These are phyloP conservation scores for Ameiurus melas DNA, from an alignment of 2,113 vertebrate genomes.

Conservation along the genomic window DNA sequence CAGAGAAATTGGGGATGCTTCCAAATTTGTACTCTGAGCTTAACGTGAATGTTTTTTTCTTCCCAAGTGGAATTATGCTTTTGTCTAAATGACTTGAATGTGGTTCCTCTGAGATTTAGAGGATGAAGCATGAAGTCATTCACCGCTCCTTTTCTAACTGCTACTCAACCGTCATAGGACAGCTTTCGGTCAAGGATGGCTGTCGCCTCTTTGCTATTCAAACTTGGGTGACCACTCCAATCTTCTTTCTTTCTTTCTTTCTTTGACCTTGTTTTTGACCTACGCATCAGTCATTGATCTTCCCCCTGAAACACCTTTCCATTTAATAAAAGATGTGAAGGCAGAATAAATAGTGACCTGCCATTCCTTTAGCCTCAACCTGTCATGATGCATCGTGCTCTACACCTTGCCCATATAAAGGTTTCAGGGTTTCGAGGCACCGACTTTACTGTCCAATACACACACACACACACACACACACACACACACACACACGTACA, in stretches of 20 bases:
- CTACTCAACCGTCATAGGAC: not conserved
- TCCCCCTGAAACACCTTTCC: slow-evolving; percentile 17
- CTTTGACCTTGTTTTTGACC: slow-evolving; percentile 22
- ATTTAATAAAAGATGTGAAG: slow-evolving; percentile 27
- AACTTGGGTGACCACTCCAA: not conserved
- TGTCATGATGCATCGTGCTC: slow-evolving; percentile 27
- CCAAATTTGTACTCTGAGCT: not conserved
- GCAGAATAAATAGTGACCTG: slow-evolving; percentile 37
- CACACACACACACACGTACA: not conserved
- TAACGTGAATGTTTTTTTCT: not conserved
- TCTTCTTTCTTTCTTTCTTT: not conserved
- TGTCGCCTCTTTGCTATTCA: not conserved
- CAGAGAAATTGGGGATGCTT: not conserved
- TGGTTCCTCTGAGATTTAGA: not conserved
- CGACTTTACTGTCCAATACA: slow-evolving; percentile 8
- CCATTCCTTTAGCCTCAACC: slow-evolving; percentile 24
- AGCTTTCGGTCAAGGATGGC: not conserved
- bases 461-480: slow-evolving; percentile 37
- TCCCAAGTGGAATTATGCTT: not conserved
- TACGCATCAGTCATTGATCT: slow-evolving; percentile 10
- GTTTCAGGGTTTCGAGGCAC: not conserved
- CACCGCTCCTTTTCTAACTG: not conserved
- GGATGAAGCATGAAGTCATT: not conserved
- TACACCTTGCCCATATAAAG: slow-evolving; percentile 19
- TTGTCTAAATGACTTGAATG: not conserved